Conservation (phyloP, 2,113 vertebrate genomes). For the Pithys albifrons region DNA sequence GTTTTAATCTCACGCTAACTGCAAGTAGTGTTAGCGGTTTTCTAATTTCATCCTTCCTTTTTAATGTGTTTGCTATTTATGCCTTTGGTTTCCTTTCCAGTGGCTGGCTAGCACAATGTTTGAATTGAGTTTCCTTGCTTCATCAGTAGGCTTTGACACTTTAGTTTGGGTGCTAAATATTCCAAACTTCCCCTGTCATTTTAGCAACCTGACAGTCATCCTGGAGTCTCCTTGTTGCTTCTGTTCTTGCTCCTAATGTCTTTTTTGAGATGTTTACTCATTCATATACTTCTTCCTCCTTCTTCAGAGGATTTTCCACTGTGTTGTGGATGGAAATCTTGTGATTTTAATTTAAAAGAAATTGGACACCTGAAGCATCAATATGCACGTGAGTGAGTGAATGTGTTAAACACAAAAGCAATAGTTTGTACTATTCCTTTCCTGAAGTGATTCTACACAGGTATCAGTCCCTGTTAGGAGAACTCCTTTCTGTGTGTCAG, state of each 20-base stretch:
- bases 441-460: background rate
- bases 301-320: background rate
- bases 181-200: background rate
- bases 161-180: background rate
- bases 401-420: background rate
- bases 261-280: background rate
- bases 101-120: background rate
- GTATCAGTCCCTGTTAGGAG: background rate
- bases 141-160: background rate
- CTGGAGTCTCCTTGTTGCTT: background rate
- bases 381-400: accelerated
- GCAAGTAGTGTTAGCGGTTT: background rate
- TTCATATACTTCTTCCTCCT: background rate
- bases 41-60: background rate
- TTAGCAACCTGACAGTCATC: background rate
- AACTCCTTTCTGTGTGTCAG: background rate
- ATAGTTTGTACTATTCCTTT: background rate
- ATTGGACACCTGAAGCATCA: background rate
- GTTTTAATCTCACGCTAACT: background rate
- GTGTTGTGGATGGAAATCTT: background rate
- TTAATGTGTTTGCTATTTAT: background rate
- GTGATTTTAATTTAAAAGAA: background rate
- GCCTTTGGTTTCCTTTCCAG: background rate
- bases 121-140: background rate
- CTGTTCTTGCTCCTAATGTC: background rate